Conservation (phyloP, 2,113 vertebrate genomes). For the Aspidoscelis tigris region DNA sequence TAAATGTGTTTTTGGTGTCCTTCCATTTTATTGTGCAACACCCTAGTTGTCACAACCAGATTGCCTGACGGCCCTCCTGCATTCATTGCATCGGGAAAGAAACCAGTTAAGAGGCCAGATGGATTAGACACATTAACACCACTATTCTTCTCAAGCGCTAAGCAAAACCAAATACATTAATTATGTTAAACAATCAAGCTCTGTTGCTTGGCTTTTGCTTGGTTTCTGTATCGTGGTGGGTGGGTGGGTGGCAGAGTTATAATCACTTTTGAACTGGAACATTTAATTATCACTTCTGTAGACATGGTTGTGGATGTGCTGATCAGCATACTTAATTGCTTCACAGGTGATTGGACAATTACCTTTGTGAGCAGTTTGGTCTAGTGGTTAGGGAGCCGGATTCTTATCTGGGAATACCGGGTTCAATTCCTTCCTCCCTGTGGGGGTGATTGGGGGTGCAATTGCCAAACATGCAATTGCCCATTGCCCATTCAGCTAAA, state of each 20-base stretch:
- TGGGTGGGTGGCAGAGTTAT: conserved; percentile 59
- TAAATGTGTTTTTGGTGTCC: conserved; percentile 64
- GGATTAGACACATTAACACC: conserved; percentile 76
- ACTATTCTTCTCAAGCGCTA: conserved; percentile 63
- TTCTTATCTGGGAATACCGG: too few relatives aligned
- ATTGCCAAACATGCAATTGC: too few relatives aligned
- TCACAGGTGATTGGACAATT: neutral
- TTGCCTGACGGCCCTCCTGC: conserved; percentile 62
- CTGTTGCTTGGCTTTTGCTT: conserved; percentile 46
- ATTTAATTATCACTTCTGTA: conserved; percentile 56
- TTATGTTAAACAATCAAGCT: conserved; percentile 64
- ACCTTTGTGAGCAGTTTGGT: too few relatives aligned
- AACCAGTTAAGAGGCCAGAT: conserved; percentile 79
- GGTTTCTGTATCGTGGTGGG: conserved; percentile 45
- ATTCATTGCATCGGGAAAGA: conserved; percentile 76
- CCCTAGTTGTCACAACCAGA: conserved; percentile 73
- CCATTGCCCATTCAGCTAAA: too few relatives aligned
- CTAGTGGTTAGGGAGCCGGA: too few relatives aligned
- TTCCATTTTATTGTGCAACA: conserved; percentile 69
- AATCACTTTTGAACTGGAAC: conserved; percentile 59
- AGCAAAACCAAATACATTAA: conserved; percentile 58
- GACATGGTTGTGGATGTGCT: conserved; percentile 41
- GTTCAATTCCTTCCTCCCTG: too few relatives aligned
- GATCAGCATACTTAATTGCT: neutral
- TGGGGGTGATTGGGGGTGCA: too few relatives aligned